These are phyloP conservation scores for Ceyx melanurus DNA, from an alignment of 2,113 vertebrate species.

Conservation along the genomic window DNA sequence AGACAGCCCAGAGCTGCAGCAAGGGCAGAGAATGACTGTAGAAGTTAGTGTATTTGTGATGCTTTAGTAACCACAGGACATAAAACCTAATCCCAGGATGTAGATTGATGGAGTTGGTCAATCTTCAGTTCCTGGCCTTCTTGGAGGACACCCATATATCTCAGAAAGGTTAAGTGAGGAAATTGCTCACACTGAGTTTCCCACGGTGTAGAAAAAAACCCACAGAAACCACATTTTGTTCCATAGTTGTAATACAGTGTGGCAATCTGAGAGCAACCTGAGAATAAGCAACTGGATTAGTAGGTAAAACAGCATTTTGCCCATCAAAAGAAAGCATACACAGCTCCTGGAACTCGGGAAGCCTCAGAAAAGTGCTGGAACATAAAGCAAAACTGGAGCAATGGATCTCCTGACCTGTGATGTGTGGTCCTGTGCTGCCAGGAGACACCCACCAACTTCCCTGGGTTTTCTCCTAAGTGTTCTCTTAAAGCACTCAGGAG, in stretches of 20 bases:
- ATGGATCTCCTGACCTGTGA: neutral
- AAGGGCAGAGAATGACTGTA: neutral
- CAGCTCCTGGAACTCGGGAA: neutral
- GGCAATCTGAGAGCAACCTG: neutral
- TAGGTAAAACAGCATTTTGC: neutral
- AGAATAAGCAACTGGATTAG: neutral
- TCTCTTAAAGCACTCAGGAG: neutral
- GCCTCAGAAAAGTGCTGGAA: neutral
- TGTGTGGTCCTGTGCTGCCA: neutral
- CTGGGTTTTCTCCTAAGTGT: neutral
- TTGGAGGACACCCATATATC: neutral
- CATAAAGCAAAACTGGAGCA: neutral
- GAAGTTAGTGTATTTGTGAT: neutral
- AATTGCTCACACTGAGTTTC: neutral
- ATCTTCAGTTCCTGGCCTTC: neutral
- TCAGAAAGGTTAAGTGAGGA: neutral
- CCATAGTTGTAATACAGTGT: neutral
- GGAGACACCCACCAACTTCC: neutral
- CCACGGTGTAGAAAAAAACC: neutral
- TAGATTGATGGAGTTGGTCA: neutral
- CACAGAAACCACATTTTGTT: neutral
- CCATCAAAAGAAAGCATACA: neutral
- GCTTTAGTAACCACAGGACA: neutral
- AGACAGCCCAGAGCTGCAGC: neutral
- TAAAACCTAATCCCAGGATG: neutral